Conservation (phyloP, 2,113 vertebrate genomes). For the Taurulus bubalis region DNA sequence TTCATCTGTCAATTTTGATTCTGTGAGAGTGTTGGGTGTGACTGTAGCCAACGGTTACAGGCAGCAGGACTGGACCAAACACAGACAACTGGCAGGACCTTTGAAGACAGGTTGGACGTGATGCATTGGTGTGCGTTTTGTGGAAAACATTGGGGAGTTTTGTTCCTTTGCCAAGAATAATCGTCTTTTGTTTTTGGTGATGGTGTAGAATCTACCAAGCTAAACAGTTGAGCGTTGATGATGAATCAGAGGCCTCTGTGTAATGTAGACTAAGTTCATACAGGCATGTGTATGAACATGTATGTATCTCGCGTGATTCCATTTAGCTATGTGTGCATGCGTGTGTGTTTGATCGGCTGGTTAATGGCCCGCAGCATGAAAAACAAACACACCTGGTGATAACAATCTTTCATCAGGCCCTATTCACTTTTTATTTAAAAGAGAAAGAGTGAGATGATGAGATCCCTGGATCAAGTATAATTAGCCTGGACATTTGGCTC, state of each 20-base stretch:
- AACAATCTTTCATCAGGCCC: slow-evolving; percentile 56
- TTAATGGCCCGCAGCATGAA: slow-evolving; percentile 40
- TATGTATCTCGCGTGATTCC: slow-evolving; percentile 15
- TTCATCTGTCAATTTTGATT: slow-evolving; percentile 58
- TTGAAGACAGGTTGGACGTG: not conserved
- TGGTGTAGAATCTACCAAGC: slow-evolving; percentile 11
- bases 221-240: slow-evolving; percentile 12
- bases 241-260: slow-evolving; percentile 24
- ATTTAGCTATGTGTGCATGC: slow-evolving; percentile 18
- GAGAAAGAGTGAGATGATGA: slow-evolving; percentile 42
- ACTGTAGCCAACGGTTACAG: slow-evolving; percentile 15
- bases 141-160: not conserved
- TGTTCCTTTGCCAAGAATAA: slow-evolving; percentile 23
- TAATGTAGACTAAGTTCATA: not conserved
- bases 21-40: slow-evolving; percentile 8
- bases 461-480: slow-evolving; percentile 61
- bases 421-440: slow-evolving; percentile 20
- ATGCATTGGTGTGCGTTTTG: slow-evolving; percentile 12
- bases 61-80: slow-evolving; percentile 1
- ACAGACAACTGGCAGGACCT: slow-evolving; percentile 36
- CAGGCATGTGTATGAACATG: slow-evolving; percentile 23
- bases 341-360: slow-evolving; percentile 17
- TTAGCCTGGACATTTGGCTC: slow-evolving; percentile 59
- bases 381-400: slow-evolving; percentile 70
- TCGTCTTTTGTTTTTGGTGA: not conserved